These are phyloP conservation scores for Cavia porcellus DNA, from an alignment of 2,113 vertebrate genomes.

Conservation along the genomic window DNA sequence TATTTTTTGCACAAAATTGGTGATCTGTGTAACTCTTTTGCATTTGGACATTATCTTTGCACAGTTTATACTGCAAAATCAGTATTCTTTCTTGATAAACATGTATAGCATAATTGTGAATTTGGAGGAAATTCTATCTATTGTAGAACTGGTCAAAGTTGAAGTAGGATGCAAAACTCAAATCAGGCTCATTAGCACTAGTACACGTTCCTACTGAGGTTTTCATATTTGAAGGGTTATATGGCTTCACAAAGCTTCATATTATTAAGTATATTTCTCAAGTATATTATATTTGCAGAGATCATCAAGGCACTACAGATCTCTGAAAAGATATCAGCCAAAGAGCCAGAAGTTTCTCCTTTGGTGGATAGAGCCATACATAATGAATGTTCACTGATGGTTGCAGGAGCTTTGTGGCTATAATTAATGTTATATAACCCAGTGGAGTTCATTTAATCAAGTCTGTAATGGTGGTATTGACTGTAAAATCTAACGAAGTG, in stretches of 20 bases:
- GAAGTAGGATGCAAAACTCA: background rate
- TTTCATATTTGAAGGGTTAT: background rate
- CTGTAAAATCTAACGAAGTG: conserved; percentile 81
- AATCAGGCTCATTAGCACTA: background rate
- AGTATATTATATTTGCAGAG: background rate
- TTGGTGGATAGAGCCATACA: conserved; percentile 51
- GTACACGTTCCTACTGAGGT: background rate
- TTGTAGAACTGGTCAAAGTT: background rate
- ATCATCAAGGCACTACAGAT: background rate
- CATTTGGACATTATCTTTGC: background rate
- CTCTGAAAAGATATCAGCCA: conserved; percentile 55
- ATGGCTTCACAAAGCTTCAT: background rate
- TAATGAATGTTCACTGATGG: conserved; percentile 68
- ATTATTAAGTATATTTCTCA: background rate
- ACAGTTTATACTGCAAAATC: background rate
- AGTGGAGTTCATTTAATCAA: conserved; percentile 79
- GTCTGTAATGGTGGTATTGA: conserved; percentile 77
- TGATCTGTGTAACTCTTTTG: background rate
- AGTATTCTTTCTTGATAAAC: conserved; percentile 8
- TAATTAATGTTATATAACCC: conserved; percentile 76
- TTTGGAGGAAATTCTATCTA: background rate
- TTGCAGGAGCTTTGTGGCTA: conserved; percentile 43
- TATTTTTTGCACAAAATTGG: background rate
- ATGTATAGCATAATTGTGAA: conserved; percentile 26
- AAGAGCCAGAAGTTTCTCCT: conserved; percentile 59